Evolutionary conservation across 2,113 vertebrate species (phyloP).

Genomic region (Patagioenas fasciata): DNA sequence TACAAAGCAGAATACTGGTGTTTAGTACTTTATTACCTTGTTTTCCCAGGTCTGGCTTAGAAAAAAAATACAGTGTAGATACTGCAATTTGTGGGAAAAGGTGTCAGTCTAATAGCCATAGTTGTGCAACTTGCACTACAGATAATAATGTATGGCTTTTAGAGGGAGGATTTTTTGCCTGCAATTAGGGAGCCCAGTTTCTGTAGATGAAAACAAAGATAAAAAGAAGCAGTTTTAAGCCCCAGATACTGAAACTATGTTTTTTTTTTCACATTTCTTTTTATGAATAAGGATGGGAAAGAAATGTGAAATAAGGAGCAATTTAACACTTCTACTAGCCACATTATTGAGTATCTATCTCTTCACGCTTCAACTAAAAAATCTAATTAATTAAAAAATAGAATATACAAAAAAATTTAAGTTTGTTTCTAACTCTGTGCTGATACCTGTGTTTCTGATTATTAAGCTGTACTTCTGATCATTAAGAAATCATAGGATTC

Average conservation of each 20-base stretch:
- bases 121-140: background rate
- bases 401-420: background rate
- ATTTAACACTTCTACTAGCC: background rate
- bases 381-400: background rate
- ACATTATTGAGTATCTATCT: background rate
- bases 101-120: background rate
- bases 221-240: background rate
- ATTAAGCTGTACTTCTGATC: too few relatives aligned
- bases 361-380: background rate
- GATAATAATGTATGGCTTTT: background rate
- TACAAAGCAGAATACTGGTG: background rate
- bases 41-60: background rate
- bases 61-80: background rate
- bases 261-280: background rate
- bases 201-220: background rate
- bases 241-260: background rate
- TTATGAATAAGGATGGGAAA: background rate
- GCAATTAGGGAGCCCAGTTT: background rate
- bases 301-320: background rate
- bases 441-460: too few relatives aligned
- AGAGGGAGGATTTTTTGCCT: background rate
- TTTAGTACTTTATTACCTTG: background rate
- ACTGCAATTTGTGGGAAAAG: background rate
- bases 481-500: too few relatives aligned
- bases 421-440: background rate